phyloP scores from a whole-genome alignment of 1,140 invertebrate species.

The Pogonomyrmex californicus region DNA sequence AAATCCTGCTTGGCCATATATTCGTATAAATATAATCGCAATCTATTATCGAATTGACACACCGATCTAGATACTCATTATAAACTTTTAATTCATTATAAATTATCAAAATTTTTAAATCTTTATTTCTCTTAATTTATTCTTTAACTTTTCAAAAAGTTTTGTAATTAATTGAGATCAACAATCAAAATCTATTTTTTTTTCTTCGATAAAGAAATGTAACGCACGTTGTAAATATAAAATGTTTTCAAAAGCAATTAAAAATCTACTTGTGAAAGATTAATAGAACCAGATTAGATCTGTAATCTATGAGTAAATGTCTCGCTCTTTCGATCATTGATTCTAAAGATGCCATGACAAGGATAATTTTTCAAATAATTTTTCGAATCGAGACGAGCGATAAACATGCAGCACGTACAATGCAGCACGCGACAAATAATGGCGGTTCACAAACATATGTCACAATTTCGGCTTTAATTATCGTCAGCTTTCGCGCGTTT shows the following conservation, averaged over 20 bases:
- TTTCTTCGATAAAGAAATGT: background rate
- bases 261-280: background rate
- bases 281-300: background rate
- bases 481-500: constrained; percentile 9
- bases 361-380: constrained; percentile 41
- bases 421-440: constrained; percentile 20
- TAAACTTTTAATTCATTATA: background rate
- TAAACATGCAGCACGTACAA: constrained; percentile 10
- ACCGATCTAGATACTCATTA: background rate
- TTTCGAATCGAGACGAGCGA: constrained; percentile 31
- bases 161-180: background rate
- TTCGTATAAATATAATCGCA: no score
- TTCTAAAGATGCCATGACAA: background rate
- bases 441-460: constrained; percentile 25
- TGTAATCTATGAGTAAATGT: constrained; percentile 9
- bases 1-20: no score
- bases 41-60: no score
- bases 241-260: background rate
- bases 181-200: background rate
- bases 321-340: background rate
- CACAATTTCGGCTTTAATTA: constrained; percentile 53
- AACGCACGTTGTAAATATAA: background rate
- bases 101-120: background rate
- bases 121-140: background rate
- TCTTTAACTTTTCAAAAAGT: background rate